Evolutionary conservation across 2,888 invertebrate genomes (phyloP).

Genomic region (Pecten maximus): DNA sequence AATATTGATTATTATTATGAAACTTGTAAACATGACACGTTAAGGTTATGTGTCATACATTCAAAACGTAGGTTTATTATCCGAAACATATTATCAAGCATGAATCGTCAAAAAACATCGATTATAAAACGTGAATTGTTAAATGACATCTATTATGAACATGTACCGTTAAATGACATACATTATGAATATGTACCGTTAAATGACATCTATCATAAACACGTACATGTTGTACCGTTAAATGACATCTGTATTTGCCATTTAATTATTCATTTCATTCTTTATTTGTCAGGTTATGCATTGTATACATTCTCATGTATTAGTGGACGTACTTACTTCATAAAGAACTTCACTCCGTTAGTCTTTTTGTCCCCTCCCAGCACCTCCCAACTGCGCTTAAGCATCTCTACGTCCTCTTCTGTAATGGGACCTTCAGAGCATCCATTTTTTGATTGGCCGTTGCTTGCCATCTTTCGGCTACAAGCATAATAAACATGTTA

Average conservation of each 20-base stretch:
- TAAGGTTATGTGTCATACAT: too few species aligned
- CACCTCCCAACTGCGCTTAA: conserved; percentile 46
- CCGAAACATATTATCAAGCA: too few species aligned
- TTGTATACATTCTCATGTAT: too few species aligned
- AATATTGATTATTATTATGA: too few species aligned
- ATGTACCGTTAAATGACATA: neutral
- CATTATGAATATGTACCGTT: neutral
- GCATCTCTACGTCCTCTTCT: conserved; percentile 36
- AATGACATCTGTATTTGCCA: neutral
- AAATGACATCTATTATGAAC: neutral
- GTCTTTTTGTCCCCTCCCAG: conserved; percentile 43
- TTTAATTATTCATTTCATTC: too few species aligned
- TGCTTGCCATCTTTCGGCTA: neutral
- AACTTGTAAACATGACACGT: too few species aligned
- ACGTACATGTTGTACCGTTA: neutral
- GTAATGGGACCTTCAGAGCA: neutral
- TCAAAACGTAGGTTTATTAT: too few species aligned
- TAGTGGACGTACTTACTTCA: conserved; percentile 26
- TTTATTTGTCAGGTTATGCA: too few species aligned
- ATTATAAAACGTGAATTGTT: neutral
- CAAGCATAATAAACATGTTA: too few species aligned
- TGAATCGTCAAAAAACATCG: neutral
- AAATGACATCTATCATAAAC: neutral
- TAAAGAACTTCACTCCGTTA: conserved; percentile 48
- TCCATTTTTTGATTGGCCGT: neutral